Conservation (phyloP, 2,888 invertebrate species). For the Agonopterix subpropinquella region DNA sequence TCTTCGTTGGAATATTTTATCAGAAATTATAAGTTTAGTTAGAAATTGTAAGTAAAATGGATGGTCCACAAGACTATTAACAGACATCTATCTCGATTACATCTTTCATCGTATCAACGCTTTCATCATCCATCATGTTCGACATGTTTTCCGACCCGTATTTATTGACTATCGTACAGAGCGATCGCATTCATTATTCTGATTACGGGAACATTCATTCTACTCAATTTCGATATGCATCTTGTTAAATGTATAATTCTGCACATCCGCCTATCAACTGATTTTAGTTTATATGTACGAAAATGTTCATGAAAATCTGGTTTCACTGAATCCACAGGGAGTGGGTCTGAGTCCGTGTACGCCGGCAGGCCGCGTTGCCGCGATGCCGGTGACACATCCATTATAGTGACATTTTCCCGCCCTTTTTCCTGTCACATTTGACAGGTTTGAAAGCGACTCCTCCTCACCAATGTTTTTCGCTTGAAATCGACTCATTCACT, state of each 20-base stretch:
- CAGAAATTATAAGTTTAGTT: not conserved
- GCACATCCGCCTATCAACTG: not conserved
- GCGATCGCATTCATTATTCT: constrained; percentile 61
- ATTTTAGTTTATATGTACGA: constrained; percentile 13
- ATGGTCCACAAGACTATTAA: constrained; percentile 26
- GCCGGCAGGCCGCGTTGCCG: constrained; percentile 54
- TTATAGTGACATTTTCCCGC: constrained; percentile 71
- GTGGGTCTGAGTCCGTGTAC: constrained; percentile 48
- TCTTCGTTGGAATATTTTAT: not conserved
- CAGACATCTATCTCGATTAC: constrained; percentile 44
- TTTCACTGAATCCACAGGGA: constrained; percentile 55
- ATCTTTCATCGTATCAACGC: constrained; percentile 58
- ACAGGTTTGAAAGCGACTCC: constrained; percentile 71
- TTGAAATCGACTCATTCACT: constrained; percentile 35
- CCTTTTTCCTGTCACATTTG: constrained; percentile 73
- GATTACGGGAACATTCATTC: constrained; percentile 33
- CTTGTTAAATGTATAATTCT: constrained; percentile 2
- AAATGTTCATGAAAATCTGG: constrained; percentile 46
- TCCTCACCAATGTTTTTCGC: constrained; percentile 60
- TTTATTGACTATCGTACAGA: constrained; percentile 62
- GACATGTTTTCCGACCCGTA: constrained; percentile 66
- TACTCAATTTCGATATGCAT: constrained; percentile 8
- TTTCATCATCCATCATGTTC: constrained; percentile 66
- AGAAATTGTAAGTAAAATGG: constrained; percentile 2
- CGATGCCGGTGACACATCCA: constrained; percentile 72